A percentile compares a stretch with the other conserved stretches of the same genome.
phyloP scores from a whole-genome alignment of 1,140 invertebrate genomes.

The Propsilocerus akamusi region DNA sequence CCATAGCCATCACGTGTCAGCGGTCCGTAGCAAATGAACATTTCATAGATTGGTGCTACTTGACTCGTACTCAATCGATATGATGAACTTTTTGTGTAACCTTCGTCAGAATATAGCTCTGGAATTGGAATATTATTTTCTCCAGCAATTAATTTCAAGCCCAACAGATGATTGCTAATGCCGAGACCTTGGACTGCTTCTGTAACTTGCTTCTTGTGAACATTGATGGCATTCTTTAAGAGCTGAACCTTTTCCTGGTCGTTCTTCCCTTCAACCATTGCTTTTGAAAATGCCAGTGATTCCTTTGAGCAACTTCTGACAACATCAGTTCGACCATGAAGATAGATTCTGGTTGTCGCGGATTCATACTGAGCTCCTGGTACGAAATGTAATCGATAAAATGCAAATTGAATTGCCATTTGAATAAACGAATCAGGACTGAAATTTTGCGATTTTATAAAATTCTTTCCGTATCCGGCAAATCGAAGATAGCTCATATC shows the following conservation, averaged over 20 bases:
- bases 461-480: slow-evolving; percentile 31
- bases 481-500: slow-evolving; percentile 24
- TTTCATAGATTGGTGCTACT: slow-evolving; percentile 48
- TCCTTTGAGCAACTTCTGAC: slow-evolving; percentile 26
- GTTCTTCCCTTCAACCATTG: slow-evolving; percentile 21
- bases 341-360: slow-evolving; percentile 29
- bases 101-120: slow-evolving; percentile 32
- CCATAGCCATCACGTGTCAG: slow-evolving; percentile 44
- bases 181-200: slow-evolving; percentile 33
- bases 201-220: slow-evolving; percentile 23
- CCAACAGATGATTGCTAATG: slow-evolving; percentile 52
- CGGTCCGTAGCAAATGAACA: slow-evolving; percentile 71
- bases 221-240: slow-evolving; percentile 21
- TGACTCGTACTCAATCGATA: slow-evolving; percentile 78
- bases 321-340: slow-evolving; percentile 31
- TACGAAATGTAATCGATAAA: slow-evolving; percentile 30
- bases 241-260: slow-evolving; percentile 11
- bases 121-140: slow-evolving; percentile 31
- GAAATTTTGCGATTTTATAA: slow-evolving; percentile 25
- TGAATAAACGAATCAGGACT: slow-evolving; percentile 46
- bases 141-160: slow-evolving; percentile 41
- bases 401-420: slow-evolving; percentile 41
- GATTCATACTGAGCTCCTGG: slow-evolving; percentile 32
- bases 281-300: slow-evolving; percentile 22
- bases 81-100: slow-evolving; percentile 47